Base-by-base conservation (phyloP, 2,113 vertebrate species). In the Lichenostomus cassidix region DNA sequence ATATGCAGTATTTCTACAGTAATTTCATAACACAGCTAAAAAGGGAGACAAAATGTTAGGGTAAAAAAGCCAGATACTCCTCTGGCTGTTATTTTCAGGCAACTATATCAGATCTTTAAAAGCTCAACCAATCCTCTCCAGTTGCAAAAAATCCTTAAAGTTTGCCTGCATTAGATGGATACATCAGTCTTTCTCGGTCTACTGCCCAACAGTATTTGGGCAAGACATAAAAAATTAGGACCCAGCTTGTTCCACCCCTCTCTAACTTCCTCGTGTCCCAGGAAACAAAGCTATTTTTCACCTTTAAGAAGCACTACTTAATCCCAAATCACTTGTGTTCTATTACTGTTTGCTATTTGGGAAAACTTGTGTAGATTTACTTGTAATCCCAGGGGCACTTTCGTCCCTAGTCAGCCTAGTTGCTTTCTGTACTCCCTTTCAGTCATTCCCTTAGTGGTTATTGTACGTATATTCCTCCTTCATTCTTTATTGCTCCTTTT, bases 311-410 rank as follows among this genome's bases (percentile, higher is more conserved):
- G 13, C 9, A 14, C 6, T 55, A 3, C 14, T 33, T 70, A 0
- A 2, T 10, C 33, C 3, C 0, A 8, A 65, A 9, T 18, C 3
- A 2, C 22, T 27, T 55, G 39, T 53, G 13, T 22, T 77, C 19
- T 75, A 21, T 24, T 12, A 2, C 42, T 78, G 12, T 56, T 78
- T 11, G 8, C 25, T 47, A 14, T 85, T 55, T 79, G 23, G 23
- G 59, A 89, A 77, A 78, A 68, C 2, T 20, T 75, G 5, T 33
- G 16, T 50, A 52, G 33, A 87, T 71, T 82, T 71, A 47, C 29
- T 87, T 78, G 33, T 42, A 37, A 39, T 15, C n/a, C 18, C n/a
- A 28, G 8, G 24, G 50, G n/a, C 0, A 2, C 23, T 68, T 81
- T 87, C 31, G 81, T 89, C 35, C 29, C 49, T 17, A 21, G 52